Evolutionary conservation across 2,113 vertebrate genomes (phyloP).

Genomic region (Oncorhynchus masou): DNA sequence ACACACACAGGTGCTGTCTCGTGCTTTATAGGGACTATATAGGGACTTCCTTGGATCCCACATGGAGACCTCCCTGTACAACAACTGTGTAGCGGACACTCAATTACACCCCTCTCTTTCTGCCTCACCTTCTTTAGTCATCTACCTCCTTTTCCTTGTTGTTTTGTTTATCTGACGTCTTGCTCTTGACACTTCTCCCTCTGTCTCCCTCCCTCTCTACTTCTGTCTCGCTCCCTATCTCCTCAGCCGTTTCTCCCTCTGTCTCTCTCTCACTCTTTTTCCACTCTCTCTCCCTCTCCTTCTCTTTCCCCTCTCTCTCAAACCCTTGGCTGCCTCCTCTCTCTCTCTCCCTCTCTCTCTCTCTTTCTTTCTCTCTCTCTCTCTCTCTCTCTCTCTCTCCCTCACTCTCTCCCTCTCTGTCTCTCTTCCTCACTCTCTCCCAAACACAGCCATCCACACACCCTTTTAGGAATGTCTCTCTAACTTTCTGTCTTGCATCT

Average conservation of each 20-base stretch:
- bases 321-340: too few species aligned
- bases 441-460: not conserved
- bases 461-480: not conserved
- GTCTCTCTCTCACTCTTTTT: too few species aligned
- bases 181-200: not conserved
- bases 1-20: too few species aligned
- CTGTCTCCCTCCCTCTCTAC: too few species aligned
- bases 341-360: not conserved
- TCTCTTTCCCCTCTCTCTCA: not conserved
- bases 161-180: not conserved
- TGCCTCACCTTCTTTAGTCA: too few species aligned
- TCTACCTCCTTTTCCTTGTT: too few species aligned
- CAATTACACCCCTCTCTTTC: not conserved
- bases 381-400: not conserved
- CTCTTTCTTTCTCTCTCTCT: too few species aligned
- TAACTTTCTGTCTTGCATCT: not conserved
- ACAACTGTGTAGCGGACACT: constrained; percentile 8
- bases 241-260: too few species aligned
- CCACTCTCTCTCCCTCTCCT: not conserved
- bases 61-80: not conserved
- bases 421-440: not conserved
- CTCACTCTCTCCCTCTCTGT: not conserved
- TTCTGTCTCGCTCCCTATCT: too few species aligned
- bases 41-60: not conserved
- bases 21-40: too few species aligned